Evolutionary conservation across 2,888 invertebrate species (phyloP).

Genomic region (Hirtodrosophila confusa): DNA sequence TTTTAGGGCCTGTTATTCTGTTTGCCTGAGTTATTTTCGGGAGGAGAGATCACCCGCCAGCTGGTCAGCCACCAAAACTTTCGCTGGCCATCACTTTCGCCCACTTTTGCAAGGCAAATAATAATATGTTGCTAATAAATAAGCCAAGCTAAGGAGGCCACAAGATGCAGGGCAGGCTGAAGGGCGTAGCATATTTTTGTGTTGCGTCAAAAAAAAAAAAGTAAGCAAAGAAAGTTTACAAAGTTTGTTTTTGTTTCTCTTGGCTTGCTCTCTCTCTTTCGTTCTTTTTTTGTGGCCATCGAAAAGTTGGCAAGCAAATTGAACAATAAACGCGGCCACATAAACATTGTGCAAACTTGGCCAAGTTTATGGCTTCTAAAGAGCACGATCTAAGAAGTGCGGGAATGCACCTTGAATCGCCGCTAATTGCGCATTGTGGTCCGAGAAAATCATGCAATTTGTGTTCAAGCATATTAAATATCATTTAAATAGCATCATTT

Average conservation of each 20-base stretch:
- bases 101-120: constrained; percentile 48
- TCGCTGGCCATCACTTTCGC: constrained; percentile 42
- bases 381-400: constrained; percentile 2
- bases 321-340: constrained; percentile 45
- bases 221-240: constrained; percentile 47
- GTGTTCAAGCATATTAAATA: constrained; percentile 1
- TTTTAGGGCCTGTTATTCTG: constrained; percentile 48
- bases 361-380: constrained; percentile 33
- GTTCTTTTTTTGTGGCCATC: constrained; percentile 31
- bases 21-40: constrained; percentile 42
- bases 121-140: constrained; percentile 79
- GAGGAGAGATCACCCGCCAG: constrained; percentile 27
- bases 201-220: constrained; percentile 19
- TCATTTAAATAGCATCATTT: too few species aligned
- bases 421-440: constrained; percentile 34
- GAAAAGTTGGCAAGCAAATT: constrained; percentile 61
- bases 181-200: constrained; percentile 51
- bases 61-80: constrained; percentile 59
- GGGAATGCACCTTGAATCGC: constrained; percentile 21
- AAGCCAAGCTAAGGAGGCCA: constrained; percentile 35
- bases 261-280: neutral
- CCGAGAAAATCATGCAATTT: constrained; percentile 22
- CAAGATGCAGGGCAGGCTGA: constrained; percentile 19
- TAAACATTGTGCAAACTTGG: constrained; percentile 41
- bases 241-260: constrained; percentile 33